A percentile compares a stretch with the other conserved stretches of the same genome.
Conservation (phyloP, 2,113 vertebrate species). For the Dicaeum eximium region DNA sequence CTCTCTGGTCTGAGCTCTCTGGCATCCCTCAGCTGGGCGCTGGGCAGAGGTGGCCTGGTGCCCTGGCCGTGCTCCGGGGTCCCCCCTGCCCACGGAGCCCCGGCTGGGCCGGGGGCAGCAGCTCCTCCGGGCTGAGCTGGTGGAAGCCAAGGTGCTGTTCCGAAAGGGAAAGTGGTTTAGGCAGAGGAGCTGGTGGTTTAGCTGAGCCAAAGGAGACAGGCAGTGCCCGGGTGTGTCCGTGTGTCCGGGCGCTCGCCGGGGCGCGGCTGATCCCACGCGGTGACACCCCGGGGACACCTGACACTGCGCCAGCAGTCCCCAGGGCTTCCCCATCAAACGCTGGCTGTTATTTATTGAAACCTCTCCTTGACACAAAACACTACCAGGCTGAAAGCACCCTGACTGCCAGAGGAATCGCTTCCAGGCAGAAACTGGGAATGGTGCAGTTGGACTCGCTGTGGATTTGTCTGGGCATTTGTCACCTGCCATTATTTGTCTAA, state of each 20-base stretch:
- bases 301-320: not conserved
- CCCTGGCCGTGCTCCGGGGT: not conserved
- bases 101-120: no score
- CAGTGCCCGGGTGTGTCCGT: not conserved
- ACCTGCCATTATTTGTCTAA: conserved; percentile 75
- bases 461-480: conserved; percentile 68
- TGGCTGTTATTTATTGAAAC: conserved; percentile 63
- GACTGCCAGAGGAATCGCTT: conserved; percentile 52
- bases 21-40: not conserved
- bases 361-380: conserved; percentile 48
- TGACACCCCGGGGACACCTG: not conserved
- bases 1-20: not conserved
- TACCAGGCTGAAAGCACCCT: not conserved
- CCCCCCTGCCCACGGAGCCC: not conserved
- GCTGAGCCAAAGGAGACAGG: not conserved
- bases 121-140: not conserved
- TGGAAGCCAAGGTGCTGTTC: not conserved
- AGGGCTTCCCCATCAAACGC: conserved; percentile 19
- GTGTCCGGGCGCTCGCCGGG: not conserved
- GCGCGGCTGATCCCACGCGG: not conserved
- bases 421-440: conserved; percentile 57
- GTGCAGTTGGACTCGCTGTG: conserved; percentile 59
- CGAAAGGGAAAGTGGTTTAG: not conserved
- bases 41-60: not conserved
- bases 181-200: not conserved